Base-by-base conservation (phyloP, 2,797 vertebrate genomes). In the Rhyacichthys aspro region DNA sequence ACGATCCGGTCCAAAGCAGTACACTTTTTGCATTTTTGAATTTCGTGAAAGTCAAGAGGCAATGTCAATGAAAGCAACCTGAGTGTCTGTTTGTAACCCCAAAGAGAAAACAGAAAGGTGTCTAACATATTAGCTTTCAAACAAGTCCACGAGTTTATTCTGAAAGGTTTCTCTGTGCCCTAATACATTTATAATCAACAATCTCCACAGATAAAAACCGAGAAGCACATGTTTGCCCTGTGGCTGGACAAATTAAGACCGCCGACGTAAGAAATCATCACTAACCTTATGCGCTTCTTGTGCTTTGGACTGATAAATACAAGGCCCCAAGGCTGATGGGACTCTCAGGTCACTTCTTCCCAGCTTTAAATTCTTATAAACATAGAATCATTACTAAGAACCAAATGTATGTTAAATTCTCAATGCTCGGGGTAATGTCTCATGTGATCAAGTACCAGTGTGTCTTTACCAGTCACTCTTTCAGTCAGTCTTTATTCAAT, bases 191-290 rank as follows among this genome's bases (percentile, higher is more conserved):
- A 48, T 58, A 54, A 81, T 76, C 4, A 1, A 72, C 79, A 77
- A 76, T 62, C 44, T 53, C 58, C 53, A 73, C 32, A 61, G 79
- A 85, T 87, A 82, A 76, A 81, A 84, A 88, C 86, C 79, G 18
- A 58, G 64, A 64, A 88, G 79, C 82, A 81, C 87, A 81, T 83
- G 79, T 86, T 90, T 86, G 74, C 82, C 86, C 82, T 55, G 78
- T 63, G 81, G 86, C 81, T 10, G 43, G 18, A 47, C 52, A 76
- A 80, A 87, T 83, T 82, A 79, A 80, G 80, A 82, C 78, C 78
- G 59, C 72, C 76, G 79, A 88, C 36, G 62, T 82, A 85, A 81
- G 78, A 84, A 84, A 79, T 80, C 72, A 78, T 65, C 63, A 63
- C 78, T 74, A 84, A 72, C 70, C 70, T 84, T 86, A 72, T 87